These are phyloP conservation scores for Callionymus lyra DNA, from an alignment of 2,113 vertebrate species.

Conservation along the genomic window DNA sequence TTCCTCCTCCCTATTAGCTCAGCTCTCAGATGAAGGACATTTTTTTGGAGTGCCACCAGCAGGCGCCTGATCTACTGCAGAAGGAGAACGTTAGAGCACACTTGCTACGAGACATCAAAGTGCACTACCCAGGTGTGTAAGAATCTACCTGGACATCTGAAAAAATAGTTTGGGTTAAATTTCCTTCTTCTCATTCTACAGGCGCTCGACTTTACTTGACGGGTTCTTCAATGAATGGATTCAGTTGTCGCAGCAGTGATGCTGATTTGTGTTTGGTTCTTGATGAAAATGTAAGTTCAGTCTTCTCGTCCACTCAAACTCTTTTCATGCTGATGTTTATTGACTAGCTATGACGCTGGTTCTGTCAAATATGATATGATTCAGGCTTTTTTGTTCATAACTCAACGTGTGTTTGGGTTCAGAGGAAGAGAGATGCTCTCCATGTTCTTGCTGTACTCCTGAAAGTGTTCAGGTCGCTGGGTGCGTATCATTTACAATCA, in stretches of 20 bases:
- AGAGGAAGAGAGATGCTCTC: slow-evolving; percentile 79
- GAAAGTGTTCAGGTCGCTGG: slow-evolving; percentile 76
- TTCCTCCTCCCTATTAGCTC: slow-evolving; percentile 65
- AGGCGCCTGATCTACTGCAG: slow-evolving; percentile 74
- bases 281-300: slow-evolving; percentile 73
- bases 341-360: neutral
- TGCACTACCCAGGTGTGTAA: slow-evolving; percentile 43
- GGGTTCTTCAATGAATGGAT: slow-evolving; percentile 88
- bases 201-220: slow-evolving; percentile 81
- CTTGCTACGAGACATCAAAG: slow-evolving; percentile 81
- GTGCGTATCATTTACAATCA: slow-evolving; percentile 69
- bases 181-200: slow-evolving; percentile 26
- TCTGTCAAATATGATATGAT: too few relatives aligned
- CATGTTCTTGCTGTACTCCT: slow-evolving; percentile 77
- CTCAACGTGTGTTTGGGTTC: slow-evolving; percentile 32
- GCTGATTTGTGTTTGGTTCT: slow-evolving; percentile 88
- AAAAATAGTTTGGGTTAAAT: neutral
- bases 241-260: slow-evolving; percentile 86
- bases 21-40: slow-evolving; percentile 83
- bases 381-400: slow-evolving; percentile 1
- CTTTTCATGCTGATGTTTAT: neutral
- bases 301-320: neutral
- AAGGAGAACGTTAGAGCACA: slow-evolving; percentile 79
- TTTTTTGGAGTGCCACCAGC: slow-evolving; percentile 81
- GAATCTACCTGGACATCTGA: neutral